phyloP scores from a whole-genome alignment of 2,888 invertebrate genomes.

The Polydrusus tereticollis region DNA sequence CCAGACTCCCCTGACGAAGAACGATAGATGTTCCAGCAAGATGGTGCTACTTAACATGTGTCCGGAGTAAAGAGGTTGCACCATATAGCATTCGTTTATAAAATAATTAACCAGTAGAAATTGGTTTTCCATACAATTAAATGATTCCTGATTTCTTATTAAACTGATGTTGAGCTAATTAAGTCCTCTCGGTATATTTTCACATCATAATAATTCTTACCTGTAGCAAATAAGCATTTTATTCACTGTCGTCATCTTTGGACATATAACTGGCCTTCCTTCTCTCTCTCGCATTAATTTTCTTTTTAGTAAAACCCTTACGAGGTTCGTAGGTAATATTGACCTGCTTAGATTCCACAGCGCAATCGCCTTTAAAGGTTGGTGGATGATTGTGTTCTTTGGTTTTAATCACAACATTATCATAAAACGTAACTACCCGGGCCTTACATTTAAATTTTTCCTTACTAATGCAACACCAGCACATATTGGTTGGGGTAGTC shows the following conservation, averaged over 20 bases:
- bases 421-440: slow-evolving; percentile 48
- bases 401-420: slow-evolving; percentile 46
- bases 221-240: background rate
- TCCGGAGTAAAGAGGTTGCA: no score
- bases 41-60: no score
- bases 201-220: no score
- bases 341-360: slow-evolving; percentile 37
- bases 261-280: background rate
- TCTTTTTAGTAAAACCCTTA: slow-evolving; percentile 24
- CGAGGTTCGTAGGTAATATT: slow-evolving; percentile 36
- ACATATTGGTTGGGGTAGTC: slow-evolving; percentile 50
- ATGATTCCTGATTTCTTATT: no score
- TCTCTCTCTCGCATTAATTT: background rate
- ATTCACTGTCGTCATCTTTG: slow-evolving; percentile 19
- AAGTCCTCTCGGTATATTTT: background rate
- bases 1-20: no score
- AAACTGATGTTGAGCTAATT: no score
- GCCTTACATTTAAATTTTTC: slow-evolving; percentile 57
- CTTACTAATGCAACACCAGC: slow-evolving; percentile 57
- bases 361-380: slow-evolving; percentile 47
- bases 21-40: no score
- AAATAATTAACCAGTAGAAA: no score
- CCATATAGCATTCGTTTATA: no score
- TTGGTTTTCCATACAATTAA: no score
- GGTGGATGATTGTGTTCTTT: slow-evolving; percentile 49